These are phyloP conservation scores for Brachionus koreanus DNA, from an alignment of 1,140 invertebrate species.

Conservation along the genomic window DNA sequence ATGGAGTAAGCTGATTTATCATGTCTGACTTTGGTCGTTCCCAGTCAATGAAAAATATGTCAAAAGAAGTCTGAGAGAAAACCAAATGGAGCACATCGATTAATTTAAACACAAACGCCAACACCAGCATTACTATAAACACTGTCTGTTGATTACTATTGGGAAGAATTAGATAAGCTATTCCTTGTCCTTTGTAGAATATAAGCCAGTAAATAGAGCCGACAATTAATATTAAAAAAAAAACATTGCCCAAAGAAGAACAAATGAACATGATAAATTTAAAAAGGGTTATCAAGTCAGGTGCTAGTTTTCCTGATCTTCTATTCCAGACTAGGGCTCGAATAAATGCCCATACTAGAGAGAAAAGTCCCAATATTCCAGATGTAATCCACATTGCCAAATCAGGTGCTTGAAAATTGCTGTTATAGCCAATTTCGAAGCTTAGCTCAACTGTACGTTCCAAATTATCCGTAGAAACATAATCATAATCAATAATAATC, in stretches of 20 bases:
- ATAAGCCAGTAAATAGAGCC: slow-evolving; percentile 67
- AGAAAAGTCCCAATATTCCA: slow-evolving; percentile 64
- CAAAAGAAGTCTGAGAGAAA: slow-evolving; percentile 65
- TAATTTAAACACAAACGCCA: slow-evolving; percentile 69
- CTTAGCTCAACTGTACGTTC: slow-evolving; percentile 58
- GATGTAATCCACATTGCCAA: slow-evolving; percentile 63
- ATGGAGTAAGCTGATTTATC: slow-evolving; percentile 46
- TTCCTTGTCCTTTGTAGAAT: slow-evolving; percentile 68
- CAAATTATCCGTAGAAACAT: slow-evolving; percentile 60
- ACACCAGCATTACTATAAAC: slow-evolving; percentile 64
- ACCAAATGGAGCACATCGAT: slow-evolving; percentile 67
- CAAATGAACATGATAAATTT: slow-evolving; percentile 66
- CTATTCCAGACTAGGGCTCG: slow-evolving; percentile 66
- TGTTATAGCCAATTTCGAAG: slow-evolving; percentile 64
- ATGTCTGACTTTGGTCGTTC: slow-evolving; percentile 67
- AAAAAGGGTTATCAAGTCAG: slow-evolving; percentile 62
- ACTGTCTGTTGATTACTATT: slow-evolving; percentile 61
- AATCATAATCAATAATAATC: slow-evolving; percentile 62
- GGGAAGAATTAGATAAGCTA: slow-evolving; percentile 66
- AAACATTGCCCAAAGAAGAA: slow-evolving; percentile 66
- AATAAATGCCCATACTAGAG: slow-evolving; percentile 64
- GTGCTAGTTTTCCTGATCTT: slow-evolving; percentile 55
- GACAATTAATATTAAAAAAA: slow-evolving; percentile 66
- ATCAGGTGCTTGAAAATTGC: slow-evolving; percentile 58
- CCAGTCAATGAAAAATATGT: slow-evolving; percentile 84